Percentiles rank a stretch among this genome's conserved stretches.
Evolutionary conservation across 2,797 vertebrate species (phyloP).

Genomic region (Lepidocolaptes lacrymiger): DNA sequence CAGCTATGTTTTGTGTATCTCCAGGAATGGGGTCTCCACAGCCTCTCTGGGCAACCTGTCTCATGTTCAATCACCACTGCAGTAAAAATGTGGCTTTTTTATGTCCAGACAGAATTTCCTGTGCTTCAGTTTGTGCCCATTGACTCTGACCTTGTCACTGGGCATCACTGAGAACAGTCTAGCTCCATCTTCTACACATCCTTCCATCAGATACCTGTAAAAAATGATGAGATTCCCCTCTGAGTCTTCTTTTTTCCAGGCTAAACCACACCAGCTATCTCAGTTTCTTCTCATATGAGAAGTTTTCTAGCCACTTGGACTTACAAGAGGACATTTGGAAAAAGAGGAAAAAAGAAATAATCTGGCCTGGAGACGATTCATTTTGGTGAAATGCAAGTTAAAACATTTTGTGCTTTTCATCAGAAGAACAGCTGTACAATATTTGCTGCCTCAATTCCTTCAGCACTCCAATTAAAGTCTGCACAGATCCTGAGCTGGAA

Average conservation of each 20-base stretch:
- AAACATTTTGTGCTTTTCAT: not conserved
- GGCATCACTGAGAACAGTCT: not conserved
- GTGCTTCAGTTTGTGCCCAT: not conserved
- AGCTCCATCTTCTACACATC: not conserved
- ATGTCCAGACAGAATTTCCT: not conserved
- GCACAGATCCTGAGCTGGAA: conserved; percentile 1
- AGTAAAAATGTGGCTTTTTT: not conserved
- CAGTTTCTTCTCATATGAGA: not conserved
- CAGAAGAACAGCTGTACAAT: not conserved
- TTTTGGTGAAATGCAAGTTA: not conserved
- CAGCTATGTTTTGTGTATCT: not conserved
- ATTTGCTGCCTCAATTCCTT: conserved; percentile 27
- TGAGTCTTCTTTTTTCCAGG: not conserved
- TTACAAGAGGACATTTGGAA: not conserved
- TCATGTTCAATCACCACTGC: not conserved
- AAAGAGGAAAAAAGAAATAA: rapidly evolving
- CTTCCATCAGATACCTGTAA: not conserved
- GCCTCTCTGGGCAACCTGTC: not conserved
- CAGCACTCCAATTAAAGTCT: not conserved
- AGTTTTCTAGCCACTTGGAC: not conserved
- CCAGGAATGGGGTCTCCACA: not conserved
- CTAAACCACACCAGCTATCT: not conserved
- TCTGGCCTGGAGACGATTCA: not conserved
- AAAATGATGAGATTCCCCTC: not conserved
- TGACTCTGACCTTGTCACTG: not conserved